Percentiles rank a stretch among this genome's conserved stretches.
Conservation (phyloP, 2,797 vertebrate genomes). For the Characodon lateralis region DNA sequence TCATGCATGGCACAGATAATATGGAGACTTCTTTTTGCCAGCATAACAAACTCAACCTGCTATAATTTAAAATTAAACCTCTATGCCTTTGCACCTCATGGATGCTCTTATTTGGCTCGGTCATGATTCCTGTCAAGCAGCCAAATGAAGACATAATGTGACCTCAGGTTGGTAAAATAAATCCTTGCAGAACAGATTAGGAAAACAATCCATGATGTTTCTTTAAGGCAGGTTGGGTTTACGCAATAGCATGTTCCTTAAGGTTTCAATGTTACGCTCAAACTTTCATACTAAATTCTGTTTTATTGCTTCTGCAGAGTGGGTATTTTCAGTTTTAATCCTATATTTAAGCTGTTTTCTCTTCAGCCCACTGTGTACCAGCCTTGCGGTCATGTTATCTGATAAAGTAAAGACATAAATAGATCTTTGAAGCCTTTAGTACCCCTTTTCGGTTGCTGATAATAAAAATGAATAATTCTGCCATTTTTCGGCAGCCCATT, state of each 20-base stretch:
- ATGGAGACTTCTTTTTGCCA: not conserved
- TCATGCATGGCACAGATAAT: conserved; percentile 28
- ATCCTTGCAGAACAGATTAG: conserved; percentile 54
- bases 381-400: conserved; percentile 32
- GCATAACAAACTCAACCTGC: conserved; percentile 29
- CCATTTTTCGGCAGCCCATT: conserved; percentile 45
- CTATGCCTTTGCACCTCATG: conserved; percentile 2
- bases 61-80: conserved; percentile 19
- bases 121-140: conserved; percentile 38
- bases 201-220: conserved; percentile 45
- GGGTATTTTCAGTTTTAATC: conserved; percentile 16
- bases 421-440: conserved; percentile 56
- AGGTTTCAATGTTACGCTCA: conserved; percentile 8
- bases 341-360: conserved; percentile 37
- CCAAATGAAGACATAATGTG: conserved; percentile 54
- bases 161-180: conserved; percentile 46
- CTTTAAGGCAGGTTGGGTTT: conserved; percentile 33
- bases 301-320: not conserved
- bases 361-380: conserved; percentile 29
- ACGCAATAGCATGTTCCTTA: conserved; percentile 2
- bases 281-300: conserved; percentile 5
- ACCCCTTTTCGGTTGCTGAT: conserved; percentile 45
- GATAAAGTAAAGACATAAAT: conserved; percentile 61
- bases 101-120: conserved; percentile 24
- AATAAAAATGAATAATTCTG: conserved; percentile 67